A percentile compares a stretch with the other conserved stretches of the same genome.
Conservation (phyloP, 1,140 invertebrate species). For the Pantala flavescens region DNA sequence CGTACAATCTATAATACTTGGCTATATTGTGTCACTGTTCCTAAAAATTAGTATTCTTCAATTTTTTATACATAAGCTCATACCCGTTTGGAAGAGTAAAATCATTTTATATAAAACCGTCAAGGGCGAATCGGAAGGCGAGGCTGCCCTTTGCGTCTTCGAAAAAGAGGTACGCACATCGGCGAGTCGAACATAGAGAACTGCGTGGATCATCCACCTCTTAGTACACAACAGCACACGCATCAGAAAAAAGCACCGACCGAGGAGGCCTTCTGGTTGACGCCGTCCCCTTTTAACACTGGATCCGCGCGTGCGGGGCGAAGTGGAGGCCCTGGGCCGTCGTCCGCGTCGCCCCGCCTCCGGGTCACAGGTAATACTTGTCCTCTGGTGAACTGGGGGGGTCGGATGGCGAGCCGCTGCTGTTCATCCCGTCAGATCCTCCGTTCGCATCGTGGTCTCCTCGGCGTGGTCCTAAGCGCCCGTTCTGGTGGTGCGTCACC, state of each 20-base stretch:
- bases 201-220: too few relatives aligned
- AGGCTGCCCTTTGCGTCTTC: too few relatives aligned
- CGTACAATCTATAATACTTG: too few relatives aligned
- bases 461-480: neutral
- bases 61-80: neutral
- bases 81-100: neutral
- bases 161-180: too few relatives aligned
- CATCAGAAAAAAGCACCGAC: too few relatives aligned
- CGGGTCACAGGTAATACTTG: neutral
- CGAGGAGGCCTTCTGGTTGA: neutral
- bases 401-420: neutral
- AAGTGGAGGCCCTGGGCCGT: neutral
- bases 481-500: neutral
- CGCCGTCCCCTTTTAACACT: neutral
- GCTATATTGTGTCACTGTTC: too few relatives aligned
- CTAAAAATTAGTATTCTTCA: too few relatives aligned
- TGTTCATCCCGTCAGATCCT: neutral
- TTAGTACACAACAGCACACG: too few relatives aligned
- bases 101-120: neutral
- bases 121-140: too few relatives aligned
- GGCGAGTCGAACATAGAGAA: too few relatives aligned
- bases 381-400: neutral
- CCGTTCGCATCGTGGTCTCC: neutral
- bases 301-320: neutral
- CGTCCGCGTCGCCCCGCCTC: neutral